Base-by-base conservation (phyloP, 2,888 invertebrate species). In the Doris montereyensis region DNA sequence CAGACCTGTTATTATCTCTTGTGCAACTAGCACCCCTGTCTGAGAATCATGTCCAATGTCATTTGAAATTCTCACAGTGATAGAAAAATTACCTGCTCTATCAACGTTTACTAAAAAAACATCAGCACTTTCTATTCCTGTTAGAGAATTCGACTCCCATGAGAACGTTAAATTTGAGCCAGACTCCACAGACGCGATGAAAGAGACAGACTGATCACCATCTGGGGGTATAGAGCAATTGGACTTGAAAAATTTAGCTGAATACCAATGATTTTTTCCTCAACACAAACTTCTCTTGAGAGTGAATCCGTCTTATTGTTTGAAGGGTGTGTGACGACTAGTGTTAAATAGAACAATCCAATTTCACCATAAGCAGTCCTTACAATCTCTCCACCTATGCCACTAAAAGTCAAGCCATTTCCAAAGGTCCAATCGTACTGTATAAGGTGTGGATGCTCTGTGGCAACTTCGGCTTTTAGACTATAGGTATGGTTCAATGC, bases 301-400 rank as follows among this genome's bases (percentile, higher is more conserved):
- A 26, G 8, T 17, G 30, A 28, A 57, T 71, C 65, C 57, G 67
- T 24, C n/a, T 17, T 24, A 30, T n/a, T 58, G 1, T 80, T 73
- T 3, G 67, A 74, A 58, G 78, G 76, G 72, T 78, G 78, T 26
- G 32, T 26, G 1, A 81, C 85, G 10, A 30, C 81, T 1, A 86
- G 83, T 4, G 75, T 74, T 8, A 87, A 65, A 1, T 65, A 85
- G 65, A 83, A 82, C 10, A 34, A 62, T 3, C 80, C 82, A 52
- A 80, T 78, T 3, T 67, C 10, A 0, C 73, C 28, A 58, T 83
- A 86, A 1, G 65, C 26, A 21, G 32, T 76, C 3, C 13, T 32
- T 35, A 60, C 41, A n/a, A 2, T 32, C 10, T 24, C 34, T 24
- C 74, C 83, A 77, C 77, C 75, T 10, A 5, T 2, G 1, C 62